These are phyloP conservation scores for Zoanthus sansibaricus DNA, from an alignment of 92 coral and sea anemone genomes.

Conservation along the genomic window DNA sequence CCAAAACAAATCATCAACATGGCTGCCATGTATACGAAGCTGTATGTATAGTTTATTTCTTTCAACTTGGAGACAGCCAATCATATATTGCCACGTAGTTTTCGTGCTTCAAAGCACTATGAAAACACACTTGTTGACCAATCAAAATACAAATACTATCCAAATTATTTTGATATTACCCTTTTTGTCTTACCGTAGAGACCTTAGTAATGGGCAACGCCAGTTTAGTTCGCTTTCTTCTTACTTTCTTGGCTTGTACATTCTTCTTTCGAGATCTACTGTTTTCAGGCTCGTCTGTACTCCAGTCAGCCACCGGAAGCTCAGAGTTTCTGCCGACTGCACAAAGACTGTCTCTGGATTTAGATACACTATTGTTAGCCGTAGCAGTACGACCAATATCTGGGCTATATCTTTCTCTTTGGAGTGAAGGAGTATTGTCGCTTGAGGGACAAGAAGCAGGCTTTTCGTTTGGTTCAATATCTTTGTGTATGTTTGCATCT, in stretches of 20 bases:
- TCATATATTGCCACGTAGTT: no score
- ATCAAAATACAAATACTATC: no score
- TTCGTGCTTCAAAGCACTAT: no score
- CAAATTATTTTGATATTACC: no score
- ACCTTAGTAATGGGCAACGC: neutral
- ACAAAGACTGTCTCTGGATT: neutral
- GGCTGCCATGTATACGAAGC: no score
- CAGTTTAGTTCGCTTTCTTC: neutral
- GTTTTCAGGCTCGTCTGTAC: neutral
- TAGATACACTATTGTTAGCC: neutral
- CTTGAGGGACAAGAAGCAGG: neutral
- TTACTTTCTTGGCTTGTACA: neutral
- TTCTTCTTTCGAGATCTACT: neutral
- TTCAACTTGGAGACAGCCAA: no score
- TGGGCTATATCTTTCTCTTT: neutral
- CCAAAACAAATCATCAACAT: no score
- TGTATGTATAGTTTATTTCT: no score
- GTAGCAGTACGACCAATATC: neutral
- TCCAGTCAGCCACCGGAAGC: neutral
- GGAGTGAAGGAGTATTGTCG: neutral
- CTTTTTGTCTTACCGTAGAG: neutral
- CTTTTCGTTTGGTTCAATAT: neutral
- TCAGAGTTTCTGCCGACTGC: neutral
- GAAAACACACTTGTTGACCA: no score
- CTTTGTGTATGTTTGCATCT: neutral